Evolutionary conservation across 2,113 vertebrate species (phyloP).

Genomic region (Rhynchomys soricoides): DNA sequence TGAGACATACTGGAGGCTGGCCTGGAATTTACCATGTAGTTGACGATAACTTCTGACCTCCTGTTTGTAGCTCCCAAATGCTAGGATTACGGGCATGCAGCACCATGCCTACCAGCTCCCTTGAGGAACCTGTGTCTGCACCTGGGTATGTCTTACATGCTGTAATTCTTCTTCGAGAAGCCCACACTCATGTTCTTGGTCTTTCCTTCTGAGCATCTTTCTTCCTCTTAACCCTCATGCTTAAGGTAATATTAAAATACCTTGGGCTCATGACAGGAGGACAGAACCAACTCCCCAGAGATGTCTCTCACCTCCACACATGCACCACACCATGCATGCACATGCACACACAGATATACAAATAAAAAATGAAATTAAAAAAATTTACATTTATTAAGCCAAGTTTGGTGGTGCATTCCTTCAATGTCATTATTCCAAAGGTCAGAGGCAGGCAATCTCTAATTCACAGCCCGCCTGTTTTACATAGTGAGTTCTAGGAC

Average conservation of each 20-base stretch:
- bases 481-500: no score
- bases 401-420: no score
- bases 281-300: no score
- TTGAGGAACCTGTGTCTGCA: background rate
- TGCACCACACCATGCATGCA: no score
- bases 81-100: background rate
- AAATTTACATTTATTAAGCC: no score
- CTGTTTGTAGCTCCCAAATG: background rate
- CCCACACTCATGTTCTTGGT: background rate
- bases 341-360: no score
- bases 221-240: background rate
- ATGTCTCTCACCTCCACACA: no score
- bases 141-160: background rate
- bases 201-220: background rate
- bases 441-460: no score
- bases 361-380: no score
- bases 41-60: background rate
- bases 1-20: background rate
- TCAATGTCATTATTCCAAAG: no score
- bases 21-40: background rate
- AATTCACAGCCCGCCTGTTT: no score
- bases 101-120: background rate
- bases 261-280: background rate
- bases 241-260: background rate
- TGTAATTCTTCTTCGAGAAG: background rate